Evolutionary conservation across 2,797 vertebrate species (phyloP).

Genomic region (Sebastiscus tertius): DNA sequence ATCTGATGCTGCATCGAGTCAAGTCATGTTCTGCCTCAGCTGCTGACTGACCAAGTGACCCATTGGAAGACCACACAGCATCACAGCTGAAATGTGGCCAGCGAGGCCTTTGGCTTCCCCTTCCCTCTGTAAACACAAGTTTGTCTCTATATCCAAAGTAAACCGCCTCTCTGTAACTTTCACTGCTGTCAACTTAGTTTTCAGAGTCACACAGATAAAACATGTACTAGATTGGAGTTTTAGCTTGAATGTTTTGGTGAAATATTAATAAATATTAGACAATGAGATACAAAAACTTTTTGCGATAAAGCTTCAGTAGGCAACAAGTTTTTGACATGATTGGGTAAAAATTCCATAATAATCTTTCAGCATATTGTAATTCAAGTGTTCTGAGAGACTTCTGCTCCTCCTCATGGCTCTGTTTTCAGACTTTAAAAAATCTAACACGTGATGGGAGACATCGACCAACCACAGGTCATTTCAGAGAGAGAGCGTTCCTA

Average conservation of each 20-base stretch:
- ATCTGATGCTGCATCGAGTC: background rate
- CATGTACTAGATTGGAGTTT: background rate
- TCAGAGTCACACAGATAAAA: background rate
- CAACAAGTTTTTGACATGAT: too few species aligned
- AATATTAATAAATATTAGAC: background rate
- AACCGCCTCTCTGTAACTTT: background rate
- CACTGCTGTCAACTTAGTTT: background rate
- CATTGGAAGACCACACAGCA: constrained; percentile 29
- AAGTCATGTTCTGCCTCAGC: background rate
- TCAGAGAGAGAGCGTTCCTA: too few species aligned
- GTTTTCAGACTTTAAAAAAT: too few species aligned
- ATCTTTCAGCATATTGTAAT: too few species aligned
- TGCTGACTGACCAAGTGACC: constrained; percentile 35
- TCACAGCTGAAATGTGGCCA: constrained; percentile 10
- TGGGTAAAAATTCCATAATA: too few species aligned
- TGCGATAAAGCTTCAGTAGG: too few species aligned
- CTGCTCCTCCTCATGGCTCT: too few species aligned
- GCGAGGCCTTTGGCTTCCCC: background rate
- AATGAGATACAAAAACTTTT: too few species aligned
- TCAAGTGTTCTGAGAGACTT: too few species aligned
- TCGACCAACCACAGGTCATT: too few species aligned
- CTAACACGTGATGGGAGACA: too few species aligned
- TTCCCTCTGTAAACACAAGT: constrained; percentile 21
- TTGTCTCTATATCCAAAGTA: constrained; percentile 33
- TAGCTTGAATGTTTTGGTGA: background rate